Base-by-base conservation (phyloP, 2,113 vertebrate species). In the Lagopus muta region DNA sequence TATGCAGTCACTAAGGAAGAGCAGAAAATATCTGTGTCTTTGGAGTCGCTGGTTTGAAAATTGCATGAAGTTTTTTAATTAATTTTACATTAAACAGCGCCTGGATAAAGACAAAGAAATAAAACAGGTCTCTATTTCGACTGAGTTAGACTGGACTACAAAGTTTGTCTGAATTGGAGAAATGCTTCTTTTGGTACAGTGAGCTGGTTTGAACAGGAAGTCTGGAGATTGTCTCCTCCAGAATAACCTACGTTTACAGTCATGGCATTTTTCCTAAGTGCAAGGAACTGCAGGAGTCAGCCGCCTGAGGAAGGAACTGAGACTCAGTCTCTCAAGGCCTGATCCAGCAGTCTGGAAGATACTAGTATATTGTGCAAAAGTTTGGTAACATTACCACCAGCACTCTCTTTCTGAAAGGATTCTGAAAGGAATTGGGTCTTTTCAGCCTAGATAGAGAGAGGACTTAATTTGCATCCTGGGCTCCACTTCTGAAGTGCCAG, bases 201-300 rank as follows among this genome's bases (percentile, higher is more conserved):
- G 86, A 57, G 71, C 81, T 75, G 60, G 86, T 95, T 86, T 67
- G 78, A 96, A 92, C 93, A 96, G 95, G 94, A 96, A 94, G 65
- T 94, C 95, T 96, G 95, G 95, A 95, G 92, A 95, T 86, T 0
- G 61, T 96, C 95, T 96, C 61, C 73, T 96, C 91, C 93, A 93
- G 93, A 92, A 69, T 67, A 80, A 43, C 61, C 91, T 55, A 78
- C 82, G 34, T 94, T 81, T 47, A 60, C 6, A 65, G 77, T 55
- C 67, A 78, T 1, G 2, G 38, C 84, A 43, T 73, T 92, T 54
- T 89, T 82, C 42, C 52, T 78, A 43, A 75, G 73, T n/a, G 89
- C 90, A 93, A 47, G 32, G 61, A 93, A 32, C 61, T 84, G 54
- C 47, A 77, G 77, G 47, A 42, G 75, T 89, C 57, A n/a, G 1